Evolutionary conservation across 2,888 invertebrate genomes (phyloP).

Genomic region (Halocaridina rubra): DNA sequence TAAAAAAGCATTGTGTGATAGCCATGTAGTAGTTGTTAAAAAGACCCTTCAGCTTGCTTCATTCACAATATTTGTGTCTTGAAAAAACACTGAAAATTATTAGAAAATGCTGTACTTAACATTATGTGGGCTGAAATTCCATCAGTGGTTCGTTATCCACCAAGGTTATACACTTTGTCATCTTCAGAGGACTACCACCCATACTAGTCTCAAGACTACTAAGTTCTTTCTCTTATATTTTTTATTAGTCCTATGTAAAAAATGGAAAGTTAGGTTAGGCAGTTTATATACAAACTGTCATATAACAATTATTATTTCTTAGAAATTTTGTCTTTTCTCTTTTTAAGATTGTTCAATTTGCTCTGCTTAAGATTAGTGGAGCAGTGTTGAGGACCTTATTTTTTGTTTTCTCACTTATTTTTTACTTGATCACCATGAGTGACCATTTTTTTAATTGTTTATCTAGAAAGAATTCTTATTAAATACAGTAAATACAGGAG

Average conservation of each 20-base stretch:
- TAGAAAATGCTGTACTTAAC: too few species aligned
- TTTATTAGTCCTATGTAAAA: conserved; percentile 31
- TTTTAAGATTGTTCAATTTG: too few species aligned
- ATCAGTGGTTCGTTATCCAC: neutral
- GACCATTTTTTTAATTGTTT: conserved; percentile 45
- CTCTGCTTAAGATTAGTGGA: conserved; percentile 18
- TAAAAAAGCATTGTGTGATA: neutral
- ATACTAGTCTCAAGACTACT: conserved; percentile 41
- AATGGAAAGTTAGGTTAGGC: conserved; percentile 49
- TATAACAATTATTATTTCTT: conserved; percentile 9
- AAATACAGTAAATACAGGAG: conserved; percentile 44
- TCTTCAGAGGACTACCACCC: conserved; percentile 47
- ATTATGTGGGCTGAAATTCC: too few species aligned
- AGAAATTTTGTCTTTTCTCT: conserved; percentile 29
- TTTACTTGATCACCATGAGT: conserved; percentile 31
- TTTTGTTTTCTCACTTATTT: conserved; percentile 45
- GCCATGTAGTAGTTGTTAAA: neutral
- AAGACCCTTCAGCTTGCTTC: neutral
- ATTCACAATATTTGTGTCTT: too few species aligned
- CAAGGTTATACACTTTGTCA: neutral
- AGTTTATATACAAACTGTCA: conserved; percentile 32
- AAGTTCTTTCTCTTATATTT: conserved; percentile 44
- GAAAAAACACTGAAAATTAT: too few species aligned
- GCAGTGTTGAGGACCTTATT: conserved; percentile 31
- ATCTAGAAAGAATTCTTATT: conserved; percentile 30